Evolutionary conservation across 1,140 invertebrate species (phyloP).

Genomic region (Lordiphosa stackelbergi): DNA sequence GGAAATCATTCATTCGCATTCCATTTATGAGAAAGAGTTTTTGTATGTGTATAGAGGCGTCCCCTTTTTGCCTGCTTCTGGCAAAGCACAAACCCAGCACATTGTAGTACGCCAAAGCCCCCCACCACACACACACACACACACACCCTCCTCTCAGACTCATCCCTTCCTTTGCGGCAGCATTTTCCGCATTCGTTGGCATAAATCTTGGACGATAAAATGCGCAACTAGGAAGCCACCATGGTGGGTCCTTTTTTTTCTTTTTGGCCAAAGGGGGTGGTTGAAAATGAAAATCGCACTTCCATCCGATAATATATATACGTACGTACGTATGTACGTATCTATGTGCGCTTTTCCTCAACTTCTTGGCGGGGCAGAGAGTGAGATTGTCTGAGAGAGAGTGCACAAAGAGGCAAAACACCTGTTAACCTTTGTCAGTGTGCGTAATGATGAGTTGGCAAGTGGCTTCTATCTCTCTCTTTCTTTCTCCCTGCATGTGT

Average conservation of each 20-base stretch:
- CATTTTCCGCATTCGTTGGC: conserved; percentile 63
- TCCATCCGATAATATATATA: too few relatives aligned
- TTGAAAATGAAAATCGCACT: conserved; percentile 28
- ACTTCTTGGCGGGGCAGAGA: conserved; percentile 9
- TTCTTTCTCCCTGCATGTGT: conserved; percentile 8
- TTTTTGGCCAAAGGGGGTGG: background rate
- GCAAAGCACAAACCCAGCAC: conserved; percentile 31
- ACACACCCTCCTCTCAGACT: conserved; percentile 7
- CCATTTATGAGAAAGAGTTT: conserved; percentile 38
- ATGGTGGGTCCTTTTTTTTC: conserved; percentile 1
- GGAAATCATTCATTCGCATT: conserved; percentile 60
- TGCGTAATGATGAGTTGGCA: conserved; percentile 28
- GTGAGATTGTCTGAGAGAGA: conserved; percentile 20
- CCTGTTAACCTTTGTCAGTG: conserved; percentile 49
- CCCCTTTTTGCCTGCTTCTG: conserved; percentile 1
- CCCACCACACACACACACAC: too few relatives aligned
- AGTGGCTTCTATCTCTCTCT: conserved; percentile 11
- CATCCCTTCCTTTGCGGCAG: conserved; percentile 25
- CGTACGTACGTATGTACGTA: too few relatives aligned
- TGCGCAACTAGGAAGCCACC: conserved; percentile 43
- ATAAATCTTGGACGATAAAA: conserved; percentile 66
- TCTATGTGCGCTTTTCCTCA: too few relatives aligned
- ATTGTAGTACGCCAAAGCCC: conserved; percentile 20
- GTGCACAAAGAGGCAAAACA: conserved; percentile 59
- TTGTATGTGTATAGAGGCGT: conserved; percentile 1